Evolutionary conservation across 2,797 vertebrate genomes (phyloP), one percentile per base, ranked within the genome.

Genomic region (Yasuhikotakia modesta): DNA sequence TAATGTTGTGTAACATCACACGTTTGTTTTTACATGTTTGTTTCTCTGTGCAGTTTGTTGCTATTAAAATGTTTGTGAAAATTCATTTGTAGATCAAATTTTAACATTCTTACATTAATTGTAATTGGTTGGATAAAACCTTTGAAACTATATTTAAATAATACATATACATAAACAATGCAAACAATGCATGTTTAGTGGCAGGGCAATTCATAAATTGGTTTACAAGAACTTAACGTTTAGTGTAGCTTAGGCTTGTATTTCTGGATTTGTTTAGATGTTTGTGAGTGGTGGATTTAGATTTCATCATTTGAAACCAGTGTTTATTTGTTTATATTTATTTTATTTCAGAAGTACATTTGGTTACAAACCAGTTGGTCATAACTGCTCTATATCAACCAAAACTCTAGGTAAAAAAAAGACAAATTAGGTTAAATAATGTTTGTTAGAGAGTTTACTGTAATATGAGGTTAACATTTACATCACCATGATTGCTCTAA

Each of bases 1-100:
- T 16, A 1, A 0, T 61, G 75, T 78, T 70, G 45, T 27, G 55
- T 17, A 78, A 70, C n/a, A n/a, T n/a, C n/a, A n/a, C n/a, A 46
- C 30, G 11, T 14, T 14, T n/a, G n/a, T n/a, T n/a, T 39, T 50
- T 7, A 24, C 45, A 1, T 16, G 1, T 35, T 73, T 60, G 24
- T 16, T 60, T 2, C 53, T 24, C 19, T 58, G 13, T 60, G 12
- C 24, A 16, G 10, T 39, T 10, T 27, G 16, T 19, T 27, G 3
- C 10, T 30, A 5, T 43, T 43, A 43, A 10, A 43, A 43, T 43
- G 39, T 43, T 43, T 43, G 39, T 43, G 8, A 2, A 39, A 16
- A 16, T 48, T 48, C 11, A 46, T 46, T 46, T 46, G 45, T 4
- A 46, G 45, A 17, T 50, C 16, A 14, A 17, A 50, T 5, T 50